Conservation (phyloP, 1,140 invertebrate genomes). For the Stratiolaelaps scimitus region DNA sequence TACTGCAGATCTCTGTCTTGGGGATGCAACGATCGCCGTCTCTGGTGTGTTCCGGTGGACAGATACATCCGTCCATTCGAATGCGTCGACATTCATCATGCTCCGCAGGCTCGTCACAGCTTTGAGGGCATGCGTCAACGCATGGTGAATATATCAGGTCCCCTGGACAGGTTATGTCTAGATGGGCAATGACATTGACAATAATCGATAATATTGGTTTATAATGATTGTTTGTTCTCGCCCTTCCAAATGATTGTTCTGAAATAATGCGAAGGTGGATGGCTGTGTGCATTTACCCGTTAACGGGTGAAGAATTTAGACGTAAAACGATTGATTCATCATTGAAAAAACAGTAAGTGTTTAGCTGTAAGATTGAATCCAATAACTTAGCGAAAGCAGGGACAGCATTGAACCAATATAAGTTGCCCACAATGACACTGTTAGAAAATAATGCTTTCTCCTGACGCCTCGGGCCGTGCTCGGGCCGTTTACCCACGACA, state of each 20-base stretch:
- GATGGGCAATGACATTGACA: slow-evolving; percentile 7
- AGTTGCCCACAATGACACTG: too few relatives aligned
- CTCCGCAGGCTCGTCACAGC: slow-evolving; percentile 48
- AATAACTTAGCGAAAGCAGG: too few relatives aligned
- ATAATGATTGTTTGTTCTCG: too few relatives aligned
- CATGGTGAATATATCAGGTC: slow-evolving; percentile 56
- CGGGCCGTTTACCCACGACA: too few relatives aligned
- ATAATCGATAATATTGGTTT: slow-evolving; percentile 37
- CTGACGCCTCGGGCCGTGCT: too few relatives aligned
- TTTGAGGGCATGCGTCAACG: slow-evolving; percentile 52
- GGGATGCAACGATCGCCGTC: slow-evolving; percentile 2
- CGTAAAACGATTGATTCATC: not conserved
- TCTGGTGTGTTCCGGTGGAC: slow-evolving; percentile 43
- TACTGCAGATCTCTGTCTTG: slow-evolving; percentile 20
- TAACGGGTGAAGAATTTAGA: not conserved
- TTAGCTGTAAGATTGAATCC: too few relatives aligned
- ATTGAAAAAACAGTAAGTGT: not conserved
- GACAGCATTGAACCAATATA: too few relatives aligned
- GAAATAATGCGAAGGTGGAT: slow-evolving; percentile 16
- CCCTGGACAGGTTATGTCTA: slow-evolving; percentile 38
- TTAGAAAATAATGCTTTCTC: too few relatives aligned
- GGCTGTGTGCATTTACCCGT: not conserved
- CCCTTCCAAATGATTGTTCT: too few relatives aligned
- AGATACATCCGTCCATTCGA: slow-evolving; percentile 64
- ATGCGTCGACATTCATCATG: slow-evolving; percentile 38